Base-by-base conservation (phyloP, 1,140 invertebrate species). In the Streblospio benedicti region DNA sequence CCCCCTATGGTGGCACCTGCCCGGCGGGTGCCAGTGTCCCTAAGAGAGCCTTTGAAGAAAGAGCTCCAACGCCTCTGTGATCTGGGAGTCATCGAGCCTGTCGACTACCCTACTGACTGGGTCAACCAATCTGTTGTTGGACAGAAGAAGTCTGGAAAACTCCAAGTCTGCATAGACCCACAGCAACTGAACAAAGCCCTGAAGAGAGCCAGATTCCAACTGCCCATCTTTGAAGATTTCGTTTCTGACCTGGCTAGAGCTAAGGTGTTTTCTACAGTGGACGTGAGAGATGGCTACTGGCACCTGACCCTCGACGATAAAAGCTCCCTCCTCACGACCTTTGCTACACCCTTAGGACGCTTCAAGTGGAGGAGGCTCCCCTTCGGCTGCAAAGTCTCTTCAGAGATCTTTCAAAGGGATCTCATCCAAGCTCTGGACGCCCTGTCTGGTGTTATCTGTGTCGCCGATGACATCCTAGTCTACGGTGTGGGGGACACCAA, bases 361-460 rank as follows among this genome's bases (percentile, higher is more conserved):
- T 66, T 47, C 31, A 44, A 62, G 50, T 64, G 57, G 57, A 4
- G n/a, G n/a, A 12, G 64, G 30, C 49, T 63, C 27, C 65, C 63
- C 16, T 67, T 65, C 43, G 63, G 65, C 4, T n/a, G 49, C 2
- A 47, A 32, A 12, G 60, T 62, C 12, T 45, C 25, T 41, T 31
- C 49, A 12, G 73, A 74, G 58, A 61, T 71, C 1, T 80, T 77
- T 65, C 69, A 76, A 52, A 62, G 63, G 53, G 31, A 53, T 25
- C 67, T 69, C 44, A 38, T 31, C 12, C 52, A 69, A 59, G 68
- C 72, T 51, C 67, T 75, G 44, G 60, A 67, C 44, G 67, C 67
- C 32, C 61, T 79, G 6, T 38, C 63, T 27, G 71, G 76, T 49
- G 66, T 76, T 30, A 62, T 71, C 5, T 72, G 68, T 58, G 63